These are phyloP conservation scores for Pyrocephalus nanus DNA, from an alignment of 2,797 vertebrate species.

Conservation along the genomic window DNA sequence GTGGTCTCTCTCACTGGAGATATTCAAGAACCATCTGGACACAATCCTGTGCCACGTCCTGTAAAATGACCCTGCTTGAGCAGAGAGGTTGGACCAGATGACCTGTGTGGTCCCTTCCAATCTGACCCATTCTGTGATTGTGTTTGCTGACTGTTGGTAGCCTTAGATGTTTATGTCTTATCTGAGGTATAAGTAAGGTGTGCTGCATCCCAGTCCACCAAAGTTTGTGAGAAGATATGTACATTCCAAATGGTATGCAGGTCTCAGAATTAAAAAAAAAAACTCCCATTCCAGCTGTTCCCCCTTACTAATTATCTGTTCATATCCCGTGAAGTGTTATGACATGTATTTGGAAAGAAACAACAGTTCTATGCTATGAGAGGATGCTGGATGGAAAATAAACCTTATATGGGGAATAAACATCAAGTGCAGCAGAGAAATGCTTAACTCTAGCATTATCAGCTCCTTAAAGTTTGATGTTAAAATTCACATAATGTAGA, in stretches of 20 bases:
- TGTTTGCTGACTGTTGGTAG: neutral
- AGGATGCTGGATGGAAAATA: neutral
- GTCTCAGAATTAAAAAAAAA: neutral
- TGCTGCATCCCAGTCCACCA: neutral
- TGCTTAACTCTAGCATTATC: neutral
- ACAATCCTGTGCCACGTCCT: neutral
- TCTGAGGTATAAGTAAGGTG: neutral
- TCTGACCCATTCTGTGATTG: neutral
- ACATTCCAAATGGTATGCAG: neutral
- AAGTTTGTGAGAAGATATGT: neutral
- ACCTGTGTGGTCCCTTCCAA: neutral
- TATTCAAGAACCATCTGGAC: neutral
- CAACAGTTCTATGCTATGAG: accelerated
- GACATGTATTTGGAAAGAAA: neutral
- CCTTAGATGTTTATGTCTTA: neutral
- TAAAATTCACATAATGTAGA: neutral
- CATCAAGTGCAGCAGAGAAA: neutral
- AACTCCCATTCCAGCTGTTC: neutral
- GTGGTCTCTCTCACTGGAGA: neutral
- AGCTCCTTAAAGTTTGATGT: neutral
- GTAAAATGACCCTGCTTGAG: neutral
- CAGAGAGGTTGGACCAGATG: neutral
- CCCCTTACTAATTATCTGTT: neutral
- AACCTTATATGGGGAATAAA: neutral
- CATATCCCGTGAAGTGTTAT: neutral